phyloP scores from a whole-genome alignment of 2,113 vertebrate species.

The Panurus biarmicus region DNA sequence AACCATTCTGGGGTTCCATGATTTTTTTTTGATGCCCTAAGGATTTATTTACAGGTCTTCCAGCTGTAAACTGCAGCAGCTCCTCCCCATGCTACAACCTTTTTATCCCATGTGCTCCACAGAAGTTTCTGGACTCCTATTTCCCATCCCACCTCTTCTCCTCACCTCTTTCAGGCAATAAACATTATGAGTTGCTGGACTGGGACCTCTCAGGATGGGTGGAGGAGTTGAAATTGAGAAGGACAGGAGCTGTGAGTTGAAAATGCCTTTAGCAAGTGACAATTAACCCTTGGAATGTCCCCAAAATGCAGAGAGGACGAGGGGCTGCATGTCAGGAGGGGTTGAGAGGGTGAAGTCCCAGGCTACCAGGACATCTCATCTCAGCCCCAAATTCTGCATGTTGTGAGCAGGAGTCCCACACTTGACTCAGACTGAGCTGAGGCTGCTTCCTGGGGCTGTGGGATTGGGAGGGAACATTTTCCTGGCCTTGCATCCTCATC shows the following conservation, averaged over 20 bases:
- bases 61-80: background rate
- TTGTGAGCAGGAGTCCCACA: background rate
- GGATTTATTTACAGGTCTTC: background rate
- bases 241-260: background rate
- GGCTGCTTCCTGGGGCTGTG: background rate
- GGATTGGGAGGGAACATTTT: background rate
- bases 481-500: background rate
- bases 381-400: background rate
- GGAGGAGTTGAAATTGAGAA: background rate
- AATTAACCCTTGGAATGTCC: background rate
- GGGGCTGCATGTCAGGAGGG: accelerated
- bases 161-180: background rate
- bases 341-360: background rate
- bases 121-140: background rate
- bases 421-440: background rate
- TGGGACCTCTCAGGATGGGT: background rate
- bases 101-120: background rate
- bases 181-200: background rate
- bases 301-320: background rate
- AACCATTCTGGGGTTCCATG: too few species aligned
- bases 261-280: background rate
- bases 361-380: background rate
- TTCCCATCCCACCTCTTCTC: background rate
- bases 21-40: background rate
- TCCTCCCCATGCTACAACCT: background rate